Percentiles rank a stretch among this genome's conserved stretches.
Conservation (phyloP, 2,888 invertebrate species). For the Synanthedon vespiformis region DNA sequence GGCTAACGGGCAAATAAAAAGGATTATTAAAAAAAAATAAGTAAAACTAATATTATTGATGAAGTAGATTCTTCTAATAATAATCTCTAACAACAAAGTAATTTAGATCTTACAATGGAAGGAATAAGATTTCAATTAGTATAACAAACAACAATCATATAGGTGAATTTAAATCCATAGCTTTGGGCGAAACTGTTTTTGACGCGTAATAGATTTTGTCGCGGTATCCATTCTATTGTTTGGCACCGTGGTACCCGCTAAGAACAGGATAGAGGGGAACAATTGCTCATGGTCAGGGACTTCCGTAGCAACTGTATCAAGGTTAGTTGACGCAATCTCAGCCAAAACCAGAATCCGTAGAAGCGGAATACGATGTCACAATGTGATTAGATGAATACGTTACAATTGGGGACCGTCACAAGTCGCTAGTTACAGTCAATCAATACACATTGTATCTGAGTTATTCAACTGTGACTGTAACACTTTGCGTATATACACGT, state of each 20-base stretch:
- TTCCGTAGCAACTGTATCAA: conserved; percentile 8
- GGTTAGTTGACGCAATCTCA: not conserved
- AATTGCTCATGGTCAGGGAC: conserved; percentile 11
- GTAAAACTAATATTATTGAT: not conserved
- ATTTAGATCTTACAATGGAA: no score
- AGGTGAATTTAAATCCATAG: conserved; percentile 1
- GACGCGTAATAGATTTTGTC: conserved; percentile 29
- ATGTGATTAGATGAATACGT: not conserved
- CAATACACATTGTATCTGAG: not conserved
- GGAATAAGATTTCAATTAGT: no score
- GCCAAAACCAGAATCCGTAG: not conserved
- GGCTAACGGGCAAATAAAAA: conserved; percentile 6
- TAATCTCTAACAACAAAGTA: no score
- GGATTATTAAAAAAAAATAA: conserved; percentile 5
- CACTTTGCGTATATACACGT: not conserved
- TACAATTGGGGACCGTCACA: not conserved
- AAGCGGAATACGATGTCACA: not conserved
- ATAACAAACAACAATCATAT: no score
- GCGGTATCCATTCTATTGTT: conserved; percentile 6
- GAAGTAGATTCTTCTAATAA: no score
- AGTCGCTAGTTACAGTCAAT: not conserved
- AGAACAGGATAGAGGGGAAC: conserved; percentile 5
- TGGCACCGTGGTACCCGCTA: conserved; percentile 3
- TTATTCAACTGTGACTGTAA: not conserved
- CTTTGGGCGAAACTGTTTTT: conserved; percentile 15